A percentile compares a stretch with the other conserved stretches of the same genome.
These are phyloP conservation scores for Tenebrio molitor DNA, from an alignment of 1,140 invertebrate species.

Conservation along the genomic window DNA sequence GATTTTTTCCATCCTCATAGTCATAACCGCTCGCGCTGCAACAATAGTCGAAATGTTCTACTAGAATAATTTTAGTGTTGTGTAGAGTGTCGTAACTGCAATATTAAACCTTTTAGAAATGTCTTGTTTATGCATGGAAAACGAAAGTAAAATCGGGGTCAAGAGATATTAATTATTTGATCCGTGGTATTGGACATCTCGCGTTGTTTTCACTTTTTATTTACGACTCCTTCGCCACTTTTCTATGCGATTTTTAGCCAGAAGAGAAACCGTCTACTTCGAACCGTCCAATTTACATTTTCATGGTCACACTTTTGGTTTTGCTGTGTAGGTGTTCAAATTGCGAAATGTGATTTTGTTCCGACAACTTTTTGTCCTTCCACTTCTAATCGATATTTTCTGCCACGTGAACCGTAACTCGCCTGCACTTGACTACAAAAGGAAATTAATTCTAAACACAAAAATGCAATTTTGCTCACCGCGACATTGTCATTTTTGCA, in stretches of 20 bases:
- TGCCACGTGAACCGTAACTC: background rate
- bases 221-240: background rate
- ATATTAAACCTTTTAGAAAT: slow-evolving; percentile 26
- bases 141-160: slow-evolving; percentile 42
- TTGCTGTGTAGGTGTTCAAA: background rate
- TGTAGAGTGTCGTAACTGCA: slow-evolving; percentile 22
- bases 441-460: background rate
- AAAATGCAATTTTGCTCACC: too few species aligned
- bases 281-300: background rate
- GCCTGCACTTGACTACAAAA: background rate
- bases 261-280: slow-evolving; percentile 8
- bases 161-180: slow-evolving; percentile 40
- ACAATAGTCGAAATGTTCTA: slow-evolving; percentile 8
- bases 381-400: background rate
- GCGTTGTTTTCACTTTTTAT: slow-evolving; percentile 35
- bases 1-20: too few species aligned
- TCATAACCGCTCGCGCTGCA: background rate
- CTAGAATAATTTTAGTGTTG: slow-evolving; percentile 4
- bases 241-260: background rate
- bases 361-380: background rate
- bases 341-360: background rate
- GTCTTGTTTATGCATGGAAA: slow-evolving; percentile 37
- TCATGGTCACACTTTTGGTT: background rate
- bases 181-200: slow-evolving; percentile 33
- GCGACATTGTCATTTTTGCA: too few species aligned